These are phyloP conservation scores for Diorhabda elongata DNA, from an alignment of 1,140 invertebrate species.

Conservation along the genomic window DNA sequence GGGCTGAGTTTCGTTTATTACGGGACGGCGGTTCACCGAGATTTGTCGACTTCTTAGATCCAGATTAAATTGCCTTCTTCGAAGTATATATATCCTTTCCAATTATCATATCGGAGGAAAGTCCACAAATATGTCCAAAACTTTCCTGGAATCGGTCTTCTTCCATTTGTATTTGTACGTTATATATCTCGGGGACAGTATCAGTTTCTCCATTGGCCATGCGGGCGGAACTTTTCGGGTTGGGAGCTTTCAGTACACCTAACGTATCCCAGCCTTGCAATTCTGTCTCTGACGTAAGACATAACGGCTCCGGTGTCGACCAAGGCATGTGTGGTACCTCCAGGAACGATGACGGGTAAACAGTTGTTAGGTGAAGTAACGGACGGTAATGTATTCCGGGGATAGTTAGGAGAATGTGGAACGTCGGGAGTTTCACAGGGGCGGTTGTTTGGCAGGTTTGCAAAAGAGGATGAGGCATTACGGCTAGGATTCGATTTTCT, in stretches of 20 bases:
- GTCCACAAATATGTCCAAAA: background rate
- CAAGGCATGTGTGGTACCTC: background rate
- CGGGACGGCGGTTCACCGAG: background rate
- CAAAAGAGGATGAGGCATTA: no score
- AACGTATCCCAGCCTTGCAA: conserved; percentile 7
- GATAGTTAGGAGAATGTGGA: no score
- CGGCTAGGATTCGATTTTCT: no score
- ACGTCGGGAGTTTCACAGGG: no score
- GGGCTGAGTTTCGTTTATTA: background rate
- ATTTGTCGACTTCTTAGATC: background rate
- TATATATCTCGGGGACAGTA: background rate
- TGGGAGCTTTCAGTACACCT: conserved; percentile 4
- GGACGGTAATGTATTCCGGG: background rate
- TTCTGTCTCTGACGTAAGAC: conserved; percentile 1
- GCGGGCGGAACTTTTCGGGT: background rate
- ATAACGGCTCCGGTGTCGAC: conserved; percentile 5
- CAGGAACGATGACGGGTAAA: no score
- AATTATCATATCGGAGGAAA: background rate
- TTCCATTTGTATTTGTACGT: background rate
- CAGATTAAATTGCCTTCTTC: background rate
- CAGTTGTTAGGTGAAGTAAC: background rate
- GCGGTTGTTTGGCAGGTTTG: no score
- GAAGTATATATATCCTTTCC: background rate
- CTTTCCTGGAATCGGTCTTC: background rate
- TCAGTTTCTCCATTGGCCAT: background rate